Evolutionary conservation across 1,140 invertebrate genomes (phyloP).

Genomic region (Tetramorium simillimum): DNA sequence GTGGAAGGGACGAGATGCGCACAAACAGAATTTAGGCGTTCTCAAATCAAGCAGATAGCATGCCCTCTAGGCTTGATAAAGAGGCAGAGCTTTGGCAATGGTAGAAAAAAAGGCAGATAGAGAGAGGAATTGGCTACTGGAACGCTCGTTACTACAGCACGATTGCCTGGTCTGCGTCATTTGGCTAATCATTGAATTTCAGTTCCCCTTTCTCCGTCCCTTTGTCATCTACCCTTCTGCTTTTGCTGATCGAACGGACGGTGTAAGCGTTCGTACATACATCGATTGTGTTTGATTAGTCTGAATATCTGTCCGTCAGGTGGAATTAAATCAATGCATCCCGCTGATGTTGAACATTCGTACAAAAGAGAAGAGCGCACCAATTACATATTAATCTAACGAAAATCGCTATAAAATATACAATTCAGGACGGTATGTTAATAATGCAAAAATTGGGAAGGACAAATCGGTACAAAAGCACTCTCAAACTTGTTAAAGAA

Average conservation of each 20-base stretch:
- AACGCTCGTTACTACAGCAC: conserved; percentile 63
- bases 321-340: background rate
- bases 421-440: background rate
- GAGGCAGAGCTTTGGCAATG: conserved; percentile 43
- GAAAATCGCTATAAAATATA: background rate
- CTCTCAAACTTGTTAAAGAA: background rate
- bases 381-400: background rate
- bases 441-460: background rate
- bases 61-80: conserved; percentile 24
- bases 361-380: background rate
- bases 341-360: background rate
- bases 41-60: conserved; percentile 64
- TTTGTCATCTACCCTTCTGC: conserved; percentile 43
- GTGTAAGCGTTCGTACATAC: conserved; percentile 26
- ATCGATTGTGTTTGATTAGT: conserved; percentile 39
- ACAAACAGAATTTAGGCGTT: conserved; percentile 68
- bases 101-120: conserved; percentile 15
- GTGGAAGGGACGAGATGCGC: conserved; percentile 5
- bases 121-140: conserved; percentile 36
- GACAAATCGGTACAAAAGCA: background rate
- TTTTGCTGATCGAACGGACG: conserved; percentile 17
- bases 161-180: conserved; percentile 53
- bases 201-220: conserved; percentile 11
- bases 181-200: conserved; percentile 70
- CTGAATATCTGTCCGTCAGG: background rate